Evolutionary conservation across 2,797 vertebrate genomes (phyloP).

Genomic region (Characodon lateralis): DNA sequence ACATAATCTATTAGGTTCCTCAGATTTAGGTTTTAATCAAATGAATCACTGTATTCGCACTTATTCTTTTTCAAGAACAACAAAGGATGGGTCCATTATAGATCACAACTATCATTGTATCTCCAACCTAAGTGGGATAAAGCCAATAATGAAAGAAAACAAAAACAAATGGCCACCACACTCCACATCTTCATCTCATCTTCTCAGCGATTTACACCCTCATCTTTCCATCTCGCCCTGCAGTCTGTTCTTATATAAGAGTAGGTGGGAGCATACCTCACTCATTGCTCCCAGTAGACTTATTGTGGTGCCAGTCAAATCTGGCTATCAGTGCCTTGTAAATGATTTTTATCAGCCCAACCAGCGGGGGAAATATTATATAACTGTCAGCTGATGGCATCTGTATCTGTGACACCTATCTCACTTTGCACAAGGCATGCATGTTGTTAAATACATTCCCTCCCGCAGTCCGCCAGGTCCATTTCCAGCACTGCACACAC

Average conservation of each 20-base stretch:
- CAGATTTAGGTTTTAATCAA: neutral
- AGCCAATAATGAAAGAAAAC: slow-evolving; percentile 31
- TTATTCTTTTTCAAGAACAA: slow-evolving; percentile 7
- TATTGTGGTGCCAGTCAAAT: slow-evolving; percentile 68
- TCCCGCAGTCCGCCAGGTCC: slow-evolving; percentile 35
- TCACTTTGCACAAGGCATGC: slow-evolving; percentile 35
- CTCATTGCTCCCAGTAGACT: slow-evolving; percentile 61
- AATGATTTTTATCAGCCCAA: slow-evolving; percentile 62
- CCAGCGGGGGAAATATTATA: slow-evolving; percentile 69
- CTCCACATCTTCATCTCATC: slow-evolving; percentile 10
- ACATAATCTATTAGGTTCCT: neutral
- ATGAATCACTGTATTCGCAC: neutral
- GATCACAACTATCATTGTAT: slow-evolving; percentile 9
- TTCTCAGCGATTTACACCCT: slow-evolving; percentile 41
- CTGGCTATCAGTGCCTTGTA: slow-evolving; percentile 68
- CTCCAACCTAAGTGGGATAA: slow-evolving; percentile 27
- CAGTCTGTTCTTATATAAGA: slow-evolving; percentile 70
- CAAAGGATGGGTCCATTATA: neutral
- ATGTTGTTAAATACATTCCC: slow-evolving; percentile 47
- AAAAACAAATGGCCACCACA: slow-evolving; percentile 38
- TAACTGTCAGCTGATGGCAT: slow-evolving; percentile 72
- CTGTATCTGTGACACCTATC: slow-evolving; percentile 44
- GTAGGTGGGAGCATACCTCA: slow-evolving; percentile 68
- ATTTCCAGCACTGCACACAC: slow-evolving; percentile 47
- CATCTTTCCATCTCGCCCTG: slow-evolving; percentile 37